These are phyloP conservation scores for Diuraphis noxia DNA, from an alignment of 1,140 invertebrate species.

Conservation along the genomic window DNA sequence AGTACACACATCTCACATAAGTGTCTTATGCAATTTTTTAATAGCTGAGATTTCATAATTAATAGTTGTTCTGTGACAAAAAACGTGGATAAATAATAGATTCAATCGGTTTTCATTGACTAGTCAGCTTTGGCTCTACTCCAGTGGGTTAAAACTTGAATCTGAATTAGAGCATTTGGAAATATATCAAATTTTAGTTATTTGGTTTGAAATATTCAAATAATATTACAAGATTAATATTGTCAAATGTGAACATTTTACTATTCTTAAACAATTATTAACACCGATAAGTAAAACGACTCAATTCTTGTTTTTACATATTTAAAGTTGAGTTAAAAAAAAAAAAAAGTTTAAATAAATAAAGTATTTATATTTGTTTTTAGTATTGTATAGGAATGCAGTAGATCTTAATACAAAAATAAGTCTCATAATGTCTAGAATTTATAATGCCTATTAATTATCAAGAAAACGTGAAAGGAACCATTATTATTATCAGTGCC, in stretches of 20 bases:
- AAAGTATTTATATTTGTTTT: not conserved
- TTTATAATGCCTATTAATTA: not conserved
- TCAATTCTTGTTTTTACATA: not conserved
- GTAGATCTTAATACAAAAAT: not conserved
- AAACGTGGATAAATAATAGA: not conserved
- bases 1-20: not conserved
- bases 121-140: not conserved
- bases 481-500: not conserved
- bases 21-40: not conserved
- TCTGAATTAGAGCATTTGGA: not conserved
- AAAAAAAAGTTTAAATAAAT: not conserved
- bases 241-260: not conserved
- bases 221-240: not conserved
- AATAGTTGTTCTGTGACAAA: not conserved
- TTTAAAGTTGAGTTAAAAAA: not conserved
- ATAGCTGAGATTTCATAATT: not conserved
- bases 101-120: not conserved
- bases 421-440: not conserved
- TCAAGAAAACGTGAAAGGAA: not conserved
- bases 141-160: not conserved
- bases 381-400: too few species aligned
- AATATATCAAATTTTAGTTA: not conserved
- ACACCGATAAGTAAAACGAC: too few species aligned
- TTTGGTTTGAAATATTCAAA: not conserved
- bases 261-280: too few species aligned